These are phyloP conservation scores for Aspidoscelis tigris DNA, from an alignment of 2,113 vertebrate genomes.

Conservation along the genomic window DNA sequence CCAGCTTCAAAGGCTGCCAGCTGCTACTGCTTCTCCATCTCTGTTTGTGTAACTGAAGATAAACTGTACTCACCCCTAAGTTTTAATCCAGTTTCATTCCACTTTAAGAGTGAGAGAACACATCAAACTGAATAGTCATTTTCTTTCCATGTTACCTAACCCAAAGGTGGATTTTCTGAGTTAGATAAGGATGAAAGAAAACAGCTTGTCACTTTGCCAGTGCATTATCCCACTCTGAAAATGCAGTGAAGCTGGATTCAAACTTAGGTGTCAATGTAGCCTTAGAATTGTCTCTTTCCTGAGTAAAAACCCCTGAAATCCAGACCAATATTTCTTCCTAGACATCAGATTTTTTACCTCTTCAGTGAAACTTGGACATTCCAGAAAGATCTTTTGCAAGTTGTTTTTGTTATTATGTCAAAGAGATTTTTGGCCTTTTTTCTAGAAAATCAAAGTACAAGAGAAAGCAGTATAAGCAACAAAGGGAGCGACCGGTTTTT, in stretches of 20 bases:
- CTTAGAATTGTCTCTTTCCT: neutral
- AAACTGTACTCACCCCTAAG: too few relatives aligned
- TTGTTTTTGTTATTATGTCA: neutral
- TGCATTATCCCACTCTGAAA: too few relatives aligned
- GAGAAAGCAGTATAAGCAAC: neutral
- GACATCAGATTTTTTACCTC: neutral
- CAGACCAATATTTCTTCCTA: neutral
- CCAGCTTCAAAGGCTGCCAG: too few relatives aligned
- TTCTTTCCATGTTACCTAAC: too few relatives aligned
- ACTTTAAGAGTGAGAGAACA: too few relatives aligned
- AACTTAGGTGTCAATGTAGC: too few relatives aligned
- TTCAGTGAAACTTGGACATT: neutral
- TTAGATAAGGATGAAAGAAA: too few relatives aligned
- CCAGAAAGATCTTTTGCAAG: neutral
- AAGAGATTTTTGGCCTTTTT: neutral
- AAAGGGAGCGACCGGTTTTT: neutral
- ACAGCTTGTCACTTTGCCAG: too few relatives aligned
- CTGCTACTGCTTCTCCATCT: neutral
- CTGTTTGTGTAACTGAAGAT: neutral
- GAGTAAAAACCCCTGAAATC: neutral
- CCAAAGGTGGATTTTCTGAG: too few relatives aligned
- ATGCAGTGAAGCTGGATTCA: too few relatives aligned
- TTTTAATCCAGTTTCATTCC: too few relatives aligned
- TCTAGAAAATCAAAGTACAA: neutral
- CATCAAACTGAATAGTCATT: too few relatives aligned